A percentile compares a stretch with the other conserved stretches of the same genome.
phyloP scores from a whole-genome alignment of 2,797 vertebrate species.

The Scleropages formosus region DNA sequence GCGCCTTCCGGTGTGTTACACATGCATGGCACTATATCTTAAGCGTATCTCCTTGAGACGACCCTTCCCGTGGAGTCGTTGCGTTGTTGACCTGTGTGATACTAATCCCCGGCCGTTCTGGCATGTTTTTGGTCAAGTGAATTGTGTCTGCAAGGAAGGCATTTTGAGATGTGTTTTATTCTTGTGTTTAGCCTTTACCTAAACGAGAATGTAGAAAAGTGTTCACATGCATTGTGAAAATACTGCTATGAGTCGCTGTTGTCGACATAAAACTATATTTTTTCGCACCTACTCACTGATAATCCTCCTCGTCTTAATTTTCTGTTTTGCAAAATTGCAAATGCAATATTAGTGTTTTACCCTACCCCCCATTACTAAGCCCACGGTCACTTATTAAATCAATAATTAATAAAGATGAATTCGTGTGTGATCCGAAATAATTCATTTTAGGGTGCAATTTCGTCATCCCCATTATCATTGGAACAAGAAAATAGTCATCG shows the following conservation, averaged over 20 bases:
- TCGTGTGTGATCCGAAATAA: too few relatives aligned
- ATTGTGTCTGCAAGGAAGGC: not conserved
- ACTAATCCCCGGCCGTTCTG: not conserved
- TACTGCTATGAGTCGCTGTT: too few relatives aligned
- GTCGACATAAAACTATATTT: too few relatives aligned
- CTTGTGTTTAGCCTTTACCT: not conserved
- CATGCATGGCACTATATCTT: slow-evolving; percentile 60
- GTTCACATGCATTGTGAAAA: too few relatives aligned
- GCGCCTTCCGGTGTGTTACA: slow-evolving; percentile 48
- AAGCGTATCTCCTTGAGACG: slow-evolving; percentile 35
- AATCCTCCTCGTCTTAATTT: too few relatives aligned
- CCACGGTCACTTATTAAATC: too few relatives aligned
- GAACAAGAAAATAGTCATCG: slow-evolving; percentile 12
- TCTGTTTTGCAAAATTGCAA: too few relatives aligned
- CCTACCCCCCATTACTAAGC: too few relatives aligned
- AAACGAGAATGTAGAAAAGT: slow-evolving; percentile 7
- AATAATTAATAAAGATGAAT: too few relatives aligned
- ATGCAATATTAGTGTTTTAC: too few relatives aligned
- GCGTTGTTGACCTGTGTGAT: slow-evolving; percentile 52
- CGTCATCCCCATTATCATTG: slow-evolving; percentile 10
- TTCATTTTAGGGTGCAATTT: too few relatives aligned
- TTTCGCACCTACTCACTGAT: too few relatives aligned
- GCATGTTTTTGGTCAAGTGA: not conserved
- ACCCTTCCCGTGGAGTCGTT: slow-evolving; percentile 35
- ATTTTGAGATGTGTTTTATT: not conserved